A percentile compares a stretch with the other conserved stretches of the same genome.
Conservation (phyloP, 2,888 invertebrate genomes). For the Cecidostiba fungosa region DNA sequence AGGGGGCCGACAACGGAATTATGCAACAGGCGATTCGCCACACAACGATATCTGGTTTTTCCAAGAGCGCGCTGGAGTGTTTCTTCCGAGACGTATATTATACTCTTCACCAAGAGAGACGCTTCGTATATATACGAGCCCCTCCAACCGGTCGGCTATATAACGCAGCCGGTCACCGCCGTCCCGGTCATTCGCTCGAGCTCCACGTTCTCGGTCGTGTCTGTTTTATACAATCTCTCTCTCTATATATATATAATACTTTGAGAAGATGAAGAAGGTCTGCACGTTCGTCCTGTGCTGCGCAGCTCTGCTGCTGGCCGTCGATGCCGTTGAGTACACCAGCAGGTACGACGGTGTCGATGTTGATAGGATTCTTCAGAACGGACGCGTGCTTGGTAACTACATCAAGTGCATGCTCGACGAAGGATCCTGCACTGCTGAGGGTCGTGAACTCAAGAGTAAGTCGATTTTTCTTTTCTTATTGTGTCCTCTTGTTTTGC, state of each 20-base stretch:
- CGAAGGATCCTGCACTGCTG: conserved; percentile 83
- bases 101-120: conserved; percentile 12
- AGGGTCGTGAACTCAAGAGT: conserved; percentile 84
- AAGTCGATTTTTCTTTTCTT: conserved; percentile 72
- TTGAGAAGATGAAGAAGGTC: conserved; percentile 40
- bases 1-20: conserved; percentile 10
- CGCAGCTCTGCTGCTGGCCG: conserved; percentile 16
- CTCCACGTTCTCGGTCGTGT: neutral
- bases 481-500: no score
- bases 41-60: conserved; percentile 42
- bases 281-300: conserved; percentile 32
- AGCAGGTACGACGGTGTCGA: conserved; percentile 83
- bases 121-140: neutral
- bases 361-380: conserved; percentile 83
- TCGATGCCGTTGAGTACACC: conserved; percentile 77
- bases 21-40: conserved; percentile 32
- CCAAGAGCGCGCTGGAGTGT: conserved; percentile 17
- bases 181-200: conserved; percentile 16
- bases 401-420: conserved; percentile 85
- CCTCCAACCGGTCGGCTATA: conserved; percentile 12
- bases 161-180: neutral
- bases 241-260: neutral
- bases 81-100: neutral
- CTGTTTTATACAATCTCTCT: neutral
- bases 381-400: conserved; percentile 82